Percentiles rank a stretch among this genome's conserved stretches.
These are phyloP conservation scores for Oreochromis grahami DNA, from an alignment of 2,797 vertebrate genomes.

Conservation along the genomic window DNA sequence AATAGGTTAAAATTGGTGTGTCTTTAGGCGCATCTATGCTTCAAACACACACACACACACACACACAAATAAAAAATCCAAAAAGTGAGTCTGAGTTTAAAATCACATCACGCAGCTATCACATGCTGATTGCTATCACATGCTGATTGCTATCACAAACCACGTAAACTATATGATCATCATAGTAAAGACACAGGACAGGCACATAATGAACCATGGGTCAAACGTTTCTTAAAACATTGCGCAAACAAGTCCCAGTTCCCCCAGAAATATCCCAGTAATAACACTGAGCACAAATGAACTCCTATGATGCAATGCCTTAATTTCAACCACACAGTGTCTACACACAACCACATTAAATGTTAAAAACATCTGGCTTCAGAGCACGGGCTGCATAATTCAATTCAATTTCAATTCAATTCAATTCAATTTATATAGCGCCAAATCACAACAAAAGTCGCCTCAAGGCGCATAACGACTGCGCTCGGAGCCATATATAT, in stretches of 20 bases:
- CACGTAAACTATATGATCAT: background rate
- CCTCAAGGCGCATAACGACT: background rate
- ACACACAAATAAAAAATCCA: background rate
- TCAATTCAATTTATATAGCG: no score
- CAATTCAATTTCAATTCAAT: no score
- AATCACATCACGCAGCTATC: background rate
- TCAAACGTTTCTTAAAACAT: background rate
- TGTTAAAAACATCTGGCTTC: slow-evolving; percentile 10
- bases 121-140: background rate
- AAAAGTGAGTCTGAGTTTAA: background rate
- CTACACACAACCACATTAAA: background rate
- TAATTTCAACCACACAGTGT: background rate
- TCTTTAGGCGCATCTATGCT: background rate
- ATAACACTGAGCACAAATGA: background rate
- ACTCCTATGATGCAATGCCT: slow-evolving; percentile 8
- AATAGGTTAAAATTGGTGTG: background rate
- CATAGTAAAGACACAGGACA: background rate
- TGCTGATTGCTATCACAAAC: background rate
- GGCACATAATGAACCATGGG: background rate
- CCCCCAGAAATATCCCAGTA: background rate
- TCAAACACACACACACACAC: background rate
- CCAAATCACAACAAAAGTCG: no score
- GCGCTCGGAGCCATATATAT: background rate
- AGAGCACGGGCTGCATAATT: background rate
- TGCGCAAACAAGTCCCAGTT: background rate